phyloP scores from a whole-genome alignment of 2,888 invertebrate species.

The Seladonia tumulorum region DNA sequence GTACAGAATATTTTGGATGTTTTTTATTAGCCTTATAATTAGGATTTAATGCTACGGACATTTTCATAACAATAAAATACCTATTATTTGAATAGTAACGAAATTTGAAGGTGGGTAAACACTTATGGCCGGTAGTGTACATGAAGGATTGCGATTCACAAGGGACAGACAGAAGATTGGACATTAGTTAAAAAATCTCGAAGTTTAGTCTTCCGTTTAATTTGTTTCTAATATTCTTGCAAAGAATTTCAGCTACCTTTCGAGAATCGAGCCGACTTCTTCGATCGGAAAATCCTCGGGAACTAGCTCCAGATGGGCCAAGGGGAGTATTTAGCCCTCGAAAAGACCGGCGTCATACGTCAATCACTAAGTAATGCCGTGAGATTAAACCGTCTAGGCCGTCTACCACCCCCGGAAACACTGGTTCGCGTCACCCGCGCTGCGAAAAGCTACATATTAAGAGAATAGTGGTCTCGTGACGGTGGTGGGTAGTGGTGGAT shows the following conservation, averaged over 20 bases:
- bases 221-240: no score
- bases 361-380: constrained; percentile 78
- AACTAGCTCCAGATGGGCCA: constrained; percentile 33
- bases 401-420: constrained; percentile 20
- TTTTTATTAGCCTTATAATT: no score
- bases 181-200: no score
- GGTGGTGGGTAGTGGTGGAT: neutral
- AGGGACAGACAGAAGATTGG: no score
- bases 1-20: no score
- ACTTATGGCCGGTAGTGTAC: no score
- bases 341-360: constrained; percentile 71
- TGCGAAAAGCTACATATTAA: neutral
- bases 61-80: no score
- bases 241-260: neutral
- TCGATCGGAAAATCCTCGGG: constrained; percentile 61
- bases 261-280: constrained; percentile 33
- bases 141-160: no score
- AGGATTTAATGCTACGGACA: no score
- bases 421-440: constrained; percentile 20
- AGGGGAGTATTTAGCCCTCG: constrained; percentile 54
- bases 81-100: no score
- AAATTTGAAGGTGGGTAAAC: no score
- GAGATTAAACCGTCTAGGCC: constrained; percentile 76
- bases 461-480: neutral
- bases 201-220: no score